Conservation (phyloP, 2,888 invertebrate species). For the Drosophila anomalata region DNA sequence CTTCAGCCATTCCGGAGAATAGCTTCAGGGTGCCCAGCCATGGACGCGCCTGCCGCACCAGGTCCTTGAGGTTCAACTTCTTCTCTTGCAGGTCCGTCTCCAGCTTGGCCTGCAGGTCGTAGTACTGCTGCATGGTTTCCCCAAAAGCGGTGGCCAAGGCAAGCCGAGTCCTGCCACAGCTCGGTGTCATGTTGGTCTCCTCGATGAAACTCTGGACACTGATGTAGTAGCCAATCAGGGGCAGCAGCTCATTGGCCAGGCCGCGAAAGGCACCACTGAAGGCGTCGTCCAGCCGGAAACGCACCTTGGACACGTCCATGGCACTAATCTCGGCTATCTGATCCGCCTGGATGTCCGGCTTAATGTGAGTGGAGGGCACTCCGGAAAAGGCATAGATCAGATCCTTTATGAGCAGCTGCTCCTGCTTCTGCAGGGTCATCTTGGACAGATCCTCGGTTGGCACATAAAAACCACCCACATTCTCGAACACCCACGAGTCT, state of each 20-base stretch:
- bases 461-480: constrained; percentile 58
- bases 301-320: constrained; percentile 47
- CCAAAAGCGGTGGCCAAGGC: constrained; percentile 44
- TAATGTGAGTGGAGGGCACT: constrained; percentile 59
- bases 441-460: constrained; percentile 53
- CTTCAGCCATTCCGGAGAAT: constrained; percentile 38
- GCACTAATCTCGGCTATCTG: constrained; percentile 32
- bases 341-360: constrained; percentile 43
- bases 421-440: constrained; percentile 46
- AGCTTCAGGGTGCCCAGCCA: constrained; percentile 52
- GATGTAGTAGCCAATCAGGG: constrained; percentile 58
- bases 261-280: constrained; percentile 52
- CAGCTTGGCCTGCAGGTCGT: constrained; percentile 47
- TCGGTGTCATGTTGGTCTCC: constrained; percentile 43
- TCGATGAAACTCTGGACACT: constrained; percentile 63
- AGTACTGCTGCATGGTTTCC: constrained; percentile 46
- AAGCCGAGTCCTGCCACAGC: constrained; percentile 24
- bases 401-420: constrained; percentile 55
- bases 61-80: constrained; percentile 47
- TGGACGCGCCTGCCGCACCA: constrained; percentile 56
- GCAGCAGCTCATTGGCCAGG: constrained; percentile 53
- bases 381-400: constrained; percentile 68
- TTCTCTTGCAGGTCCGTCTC: constrained; percentile 50
- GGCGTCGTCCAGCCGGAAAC: constrained; percentile 58
- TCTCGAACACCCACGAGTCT: constrained; percentile 56